These are phyloP conservation scores for Xenopus petersii DNA, from an alignment of 2,797 vertebrate genomes.

Conservation along the genomic window DNA sequence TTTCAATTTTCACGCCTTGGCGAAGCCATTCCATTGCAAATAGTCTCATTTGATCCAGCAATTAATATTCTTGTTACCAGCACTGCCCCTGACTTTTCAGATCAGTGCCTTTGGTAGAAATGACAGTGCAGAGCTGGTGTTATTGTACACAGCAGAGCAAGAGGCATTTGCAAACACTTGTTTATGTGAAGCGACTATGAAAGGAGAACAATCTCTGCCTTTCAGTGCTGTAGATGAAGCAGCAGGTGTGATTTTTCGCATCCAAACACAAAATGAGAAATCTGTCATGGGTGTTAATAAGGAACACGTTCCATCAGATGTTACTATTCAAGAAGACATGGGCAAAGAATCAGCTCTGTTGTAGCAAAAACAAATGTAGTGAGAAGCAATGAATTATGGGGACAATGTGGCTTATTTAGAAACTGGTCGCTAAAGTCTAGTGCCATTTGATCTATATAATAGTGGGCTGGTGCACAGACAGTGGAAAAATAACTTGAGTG, in stretches of 20 bases:
- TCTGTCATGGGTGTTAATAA: neutral
- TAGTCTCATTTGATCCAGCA: constrained; percentile 12
- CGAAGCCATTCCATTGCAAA: neutral
- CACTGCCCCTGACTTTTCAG: neutral
- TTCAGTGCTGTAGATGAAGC: neutral
- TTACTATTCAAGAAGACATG: neutral
- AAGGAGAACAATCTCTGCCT: neutral
- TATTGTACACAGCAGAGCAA: neutral
- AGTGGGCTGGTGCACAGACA: no score
- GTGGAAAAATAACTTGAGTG: no score
- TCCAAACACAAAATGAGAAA: constrained; percentile 1
- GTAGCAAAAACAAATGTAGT: no score
- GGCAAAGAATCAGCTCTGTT: neutral
- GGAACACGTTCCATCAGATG: constrained; percentile 2
- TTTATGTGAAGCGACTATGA: neutral
- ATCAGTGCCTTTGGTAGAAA: neutral
- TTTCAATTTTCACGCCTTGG: constrained; percentile 11
- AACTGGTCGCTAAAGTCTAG: no score
- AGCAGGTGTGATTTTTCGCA: constrained; percentile 15
- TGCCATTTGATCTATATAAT: no score
- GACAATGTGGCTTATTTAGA: no score
- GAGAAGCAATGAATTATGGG: no score
- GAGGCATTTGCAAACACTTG: constrained; percentile 3
- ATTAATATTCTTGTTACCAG: constrained; percentile 6
- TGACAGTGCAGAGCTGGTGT: neutral